Base-by-base conservation (phyloP, 2,797 vertebrate genomes). In the Luscinia megarhynchos region DNA sequence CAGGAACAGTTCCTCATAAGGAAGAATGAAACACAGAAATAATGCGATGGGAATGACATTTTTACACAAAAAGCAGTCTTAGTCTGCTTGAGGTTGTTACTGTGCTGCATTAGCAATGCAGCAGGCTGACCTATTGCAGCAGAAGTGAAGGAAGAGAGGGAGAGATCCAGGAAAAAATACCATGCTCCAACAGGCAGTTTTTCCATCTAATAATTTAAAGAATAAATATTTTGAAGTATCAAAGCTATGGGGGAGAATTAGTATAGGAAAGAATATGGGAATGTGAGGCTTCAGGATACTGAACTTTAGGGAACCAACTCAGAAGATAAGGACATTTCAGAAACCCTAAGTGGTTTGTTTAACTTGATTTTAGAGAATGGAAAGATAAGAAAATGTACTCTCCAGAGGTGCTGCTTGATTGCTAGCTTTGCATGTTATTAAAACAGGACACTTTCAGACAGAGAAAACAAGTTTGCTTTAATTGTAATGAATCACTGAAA, bases 331-430 rank as follows among this genome's bases (percentile, higher is more conserved):
- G 43, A 36, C 4, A 6, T 77, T 57, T 78, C 38, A 69, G 77
- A 82, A 88, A 84, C 29, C 15, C 63, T 87, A 78, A 84, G 75
- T 32, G 63, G 19, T 30, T 82, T 29, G 43, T 88, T 95, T 88
- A 61, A 46, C 54, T 89, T 84, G 57, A 68, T 86, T 88, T 88
- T 63, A 50, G 51, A 62, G 32, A 76, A 41, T 12, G 15, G 9
- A 29, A 73, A 82, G 90, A 91, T 95, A 91, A 94, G 74, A 62
- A 88, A 91, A 84, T 76, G 26, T 84, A 29, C 20, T 20, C 48
- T 90, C 29, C 4, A 11, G 80, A 86, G 55, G 80, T 89, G 84
- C 75, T 88, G 73, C 82, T 94, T 83, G 76, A 94, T 70, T 73
- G 64, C 68, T 94, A 18, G 32, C 58, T 34, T 80, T 83, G 45